Percentiles rank a stretch among this genome's conserved stretches.
Evolutionary conservation across 2,888 invertebrate species (phyloP).

Genomic region (Volucella bombylans): DNA sequence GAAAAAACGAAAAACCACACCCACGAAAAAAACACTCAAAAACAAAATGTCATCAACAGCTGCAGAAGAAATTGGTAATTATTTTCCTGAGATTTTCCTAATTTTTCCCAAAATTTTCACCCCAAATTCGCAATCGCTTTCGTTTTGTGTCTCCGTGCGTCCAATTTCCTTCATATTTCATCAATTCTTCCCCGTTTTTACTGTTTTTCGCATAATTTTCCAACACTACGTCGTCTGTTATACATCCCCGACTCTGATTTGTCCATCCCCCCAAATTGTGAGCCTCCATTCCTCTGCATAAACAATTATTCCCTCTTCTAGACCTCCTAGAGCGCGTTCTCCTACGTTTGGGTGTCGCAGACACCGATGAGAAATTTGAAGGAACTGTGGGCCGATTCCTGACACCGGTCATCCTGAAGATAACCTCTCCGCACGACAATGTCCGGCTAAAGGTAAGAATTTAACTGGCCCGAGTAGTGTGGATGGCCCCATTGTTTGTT

Average conservation of each 20-base stretch:
- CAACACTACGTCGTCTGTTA: conserved; percentile 5
- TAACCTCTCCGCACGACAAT: conserved; percentile 93
- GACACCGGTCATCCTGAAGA: conserved; percentile 93
- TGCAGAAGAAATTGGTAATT: conserved; percentile 81
- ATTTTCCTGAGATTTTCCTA: conserved; percentile 13
- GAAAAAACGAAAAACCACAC: conserved; percentile 41
- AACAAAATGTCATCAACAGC: conserved; percentile 81
- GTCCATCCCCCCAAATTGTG: not conserved
- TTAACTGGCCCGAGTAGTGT: not conserved
- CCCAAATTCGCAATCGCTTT: not conserved
- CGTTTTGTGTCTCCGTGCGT: too few species aligned
- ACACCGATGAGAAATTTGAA: conserved; percentile 94
- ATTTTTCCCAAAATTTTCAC: not conserved
- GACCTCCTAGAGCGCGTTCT: conserved; percentile 95
- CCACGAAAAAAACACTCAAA: conserved; percentile 69
- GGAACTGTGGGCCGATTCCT: conserved; percentile 90
- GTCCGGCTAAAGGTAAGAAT: conserved; percentile 86
- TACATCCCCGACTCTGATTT: too few species aligned
- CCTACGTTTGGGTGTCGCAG: conserved; percentile 92
- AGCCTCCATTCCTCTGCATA: not conserved
- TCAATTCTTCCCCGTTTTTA: not conserved
- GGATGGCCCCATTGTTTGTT: not conserved
- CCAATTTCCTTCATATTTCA: not conserved
- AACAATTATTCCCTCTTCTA: conserved; percentile 80
- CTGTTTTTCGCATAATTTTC: not conserved